These are phyloP conservation scores for Alitta virens DNA, from an alignment of 2,888 invertebrate genomes.

Conservation along the genomic window DNA sequence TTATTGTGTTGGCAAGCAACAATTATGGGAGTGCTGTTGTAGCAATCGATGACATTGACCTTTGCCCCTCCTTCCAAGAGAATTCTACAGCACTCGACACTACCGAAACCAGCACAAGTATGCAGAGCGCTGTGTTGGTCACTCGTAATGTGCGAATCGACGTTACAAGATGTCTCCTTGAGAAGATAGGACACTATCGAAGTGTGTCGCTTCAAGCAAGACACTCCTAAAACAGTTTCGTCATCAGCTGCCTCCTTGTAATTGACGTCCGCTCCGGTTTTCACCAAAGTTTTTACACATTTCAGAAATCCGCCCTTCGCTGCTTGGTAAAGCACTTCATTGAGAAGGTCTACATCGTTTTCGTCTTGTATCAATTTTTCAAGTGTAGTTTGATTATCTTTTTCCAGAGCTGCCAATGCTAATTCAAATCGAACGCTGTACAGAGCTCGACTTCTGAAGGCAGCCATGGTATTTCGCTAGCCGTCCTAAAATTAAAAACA, in stretches of 20 bases:
- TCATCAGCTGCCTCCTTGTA: not conserved
- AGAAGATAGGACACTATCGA: not conserved
- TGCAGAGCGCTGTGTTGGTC: not conserved
- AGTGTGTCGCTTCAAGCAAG: not conserved
- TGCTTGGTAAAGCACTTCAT: not conserved
- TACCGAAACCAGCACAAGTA: not conserved
- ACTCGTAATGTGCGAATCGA: not conserved
- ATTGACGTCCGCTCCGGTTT: not conserved
- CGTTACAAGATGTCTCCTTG: not conserved
- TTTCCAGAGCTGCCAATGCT: too few relatives aligned
- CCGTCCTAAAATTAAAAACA: too few relatives aligned
- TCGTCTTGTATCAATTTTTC: too few relatives aligned
- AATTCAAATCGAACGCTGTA: too few relatives aligned
- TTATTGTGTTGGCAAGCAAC: not conserved
- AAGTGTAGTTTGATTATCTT: too few relatives aligned
- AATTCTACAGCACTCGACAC: not conserved
- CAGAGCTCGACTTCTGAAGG: too few relatives aligned
- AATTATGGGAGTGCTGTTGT: not conserved
- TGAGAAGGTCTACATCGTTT: not conserved
- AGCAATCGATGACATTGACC: not conserved
- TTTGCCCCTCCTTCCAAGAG: not conserved
- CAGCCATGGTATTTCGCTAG: too few relatives aligned
- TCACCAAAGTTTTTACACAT: not conserved
- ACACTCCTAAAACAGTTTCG: not conserved
- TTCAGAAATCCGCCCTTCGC: not conserved